Evolutionary conservation across 35 echinoderm and acorn worm species (phyloP), one percentile per base, ranked within the genome.

Genomic region (Heliocidaris tuberculata): DNA sequence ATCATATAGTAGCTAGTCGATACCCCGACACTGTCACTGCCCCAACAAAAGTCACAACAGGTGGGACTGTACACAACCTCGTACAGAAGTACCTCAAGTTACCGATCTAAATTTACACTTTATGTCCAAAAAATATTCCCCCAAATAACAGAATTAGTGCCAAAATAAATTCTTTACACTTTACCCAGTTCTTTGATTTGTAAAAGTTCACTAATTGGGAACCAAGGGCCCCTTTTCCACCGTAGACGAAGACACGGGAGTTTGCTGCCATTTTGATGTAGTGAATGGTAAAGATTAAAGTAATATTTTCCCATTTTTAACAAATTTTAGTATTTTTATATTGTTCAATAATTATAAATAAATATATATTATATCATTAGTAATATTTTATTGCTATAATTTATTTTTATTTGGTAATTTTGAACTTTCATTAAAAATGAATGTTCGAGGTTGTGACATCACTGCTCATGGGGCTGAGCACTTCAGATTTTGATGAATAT

Each of bases 221-320:
- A 93, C 98, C 98, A 31, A 99, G 86, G 13, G 98, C 98, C 24
- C 98, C 98, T 96, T 99, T 99, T 91, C 98, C 98, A 89, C 98
- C 98, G 89, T 97, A 99, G 31, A 99, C 97, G 85, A 99, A 94
- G 31, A 97, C 96, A 48, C 94, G 85, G 12, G 90, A 85, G 49
- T 52, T 94, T 21, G 94, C 60, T 49, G 94, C 94, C 95, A 96
- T 96, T 60, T 97, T 94, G 91, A 93, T 93, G 91, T 29, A 30
- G 48, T 24, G 13, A 93, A 59, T 59, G 13, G 17, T 48, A 42
- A 24, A 32, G 31, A 89, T 13, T 42, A 47, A 31, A 16, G 12
- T 89, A 24, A 88, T 12, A 89, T 89, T 89, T 13, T 48, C 19
- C 32, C 6, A 7, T 32, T 15, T 47, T 89, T 35, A n/a, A 5